Base-by-base conservation (phyloP, 2,113 vertebrate species). In the Menura novaehollandiae region DNA sequence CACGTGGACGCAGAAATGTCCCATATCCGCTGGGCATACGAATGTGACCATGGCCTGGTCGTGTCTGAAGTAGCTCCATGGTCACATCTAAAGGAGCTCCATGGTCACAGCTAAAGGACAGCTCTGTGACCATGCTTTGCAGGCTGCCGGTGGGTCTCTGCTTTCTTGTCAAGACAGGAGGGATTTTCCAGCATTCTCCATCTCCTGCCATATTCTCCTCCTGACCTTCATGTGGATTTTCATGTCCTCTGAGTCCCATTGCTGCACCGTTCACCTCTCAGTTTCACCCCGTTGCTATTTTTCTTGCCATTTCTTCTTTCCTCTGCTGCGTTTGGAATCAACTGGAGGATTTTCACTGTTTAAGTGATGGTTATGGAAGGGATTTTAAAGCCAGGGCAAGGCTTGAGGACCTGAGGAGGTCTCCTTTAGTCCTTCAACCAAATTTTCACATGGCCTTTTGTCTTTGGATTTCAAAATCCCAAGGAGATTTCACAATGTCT, bases 21-120 rank as follows among this genome's bases (percentile, higher is more conserved):
- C 56, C 46, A 10, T 37, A 3, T 7, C 14, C 0, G 0, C 27
- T 44, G 60, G 49, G 37, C 1, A 1, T 7, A 2, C 11, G 5
- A 41, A 6, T 0, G 0, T 28, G 26, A 8, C 51, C 7, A 1
- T 11, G 4, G 28, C 9, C 56, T 0, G 1, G 30, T 64, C 23
- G 4, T 6, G 4, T 35, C 49, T 74, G n/a, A n/a, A 14, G 74
- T 24, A 52, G 24, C 51, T 52, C 26, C 24, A 52, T 27, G 16
- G 52, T 30, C 28, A 53, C 16, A 18, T 32, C 53, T 55, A 17
- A 55, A 55, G 53, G 53, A 67, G 64, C 64, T 67, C 32, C 22
- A 46, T 6, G 23, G 22, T n/a, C 41, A 23, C 27, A 41, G 22
- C 26, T 23, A 2, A 19, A 23, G 47, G n/a, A 62, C 63, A 90